phyloP scores from a whole-genome alignment of 2,888 invertebrate genomes.

The Hyalella azteca region DNA sequence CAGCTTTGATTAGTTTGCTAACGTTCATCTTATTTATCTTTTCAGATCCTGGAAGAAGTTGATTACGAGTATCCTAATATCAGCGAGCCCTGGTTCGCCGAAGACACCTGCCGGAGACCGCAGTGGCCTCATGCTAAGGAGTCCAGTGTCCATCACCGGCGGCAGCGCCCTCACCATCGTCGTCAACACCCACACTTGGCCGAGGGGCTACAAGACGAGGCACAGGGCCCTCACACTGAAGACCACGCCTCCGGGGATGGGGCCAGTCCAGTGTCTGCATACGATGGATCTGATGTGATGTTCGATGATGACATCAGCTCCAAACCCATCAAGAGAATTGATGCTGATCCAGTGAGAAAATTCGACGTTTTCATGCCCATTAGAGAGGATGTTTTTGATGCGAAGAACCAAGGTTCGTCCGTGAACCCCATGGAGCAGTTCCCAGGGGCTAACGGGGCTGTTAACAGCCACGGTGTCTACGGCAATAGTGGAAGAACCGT shows the following conservation, averaged over 20 bases:
- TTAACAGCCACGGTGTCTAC: background rate
- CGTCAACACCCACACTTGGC: slow-evolving; percentile 29
- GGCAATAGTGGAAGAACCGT: slow-evolving; percentile 13
- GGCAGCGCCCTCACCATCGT: slow-evolving; percentile 20
- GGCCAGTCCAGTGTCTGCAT: slow-evolving; percentile 23
- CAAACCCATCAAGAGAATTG: slow-evolving; percentile 51
- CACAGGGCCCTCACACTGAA: background rate
- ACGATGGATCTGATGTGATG: slow-evolving; percentile 51
- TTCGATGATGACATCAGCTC: slow-evolving; percentile 52
- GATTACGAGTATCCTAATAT: slow-evolving; percentile 56
- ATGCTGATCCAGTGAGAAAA: slow-evolving; percentile 50
- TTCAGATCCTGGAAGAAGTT: slow-evolving; percentile 44
- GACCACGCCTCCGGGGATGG: slow-evolving; percentile 27
- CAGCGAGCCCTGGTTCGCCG: slow-evolving; percentile 48
- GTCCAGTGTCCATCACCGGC: background rate
- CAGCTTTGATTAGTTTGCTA: background rate
- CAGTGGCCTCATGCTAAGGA: slow-evolving; percentile 32
- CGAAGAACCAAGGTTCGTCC: slow-evolving; percentile 4
- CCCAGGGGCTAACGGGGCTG: background rate
- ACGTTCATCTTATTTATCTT: background rate
- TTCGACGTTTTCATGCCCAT: slow-evolving; percentile 53
- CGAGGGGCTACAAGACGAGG: slow-evolving; percentile 15
- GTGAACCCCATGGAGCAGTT: background rate
- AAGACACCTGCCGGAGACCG: slow-evolving; percentile 44
- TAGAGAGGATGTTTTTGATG: slow-evolving; percentile 42